phyloP scores from a whole-genome alignment of 2,888 invertebrate genomes.

The Pemphredon lugubris region DNA sequence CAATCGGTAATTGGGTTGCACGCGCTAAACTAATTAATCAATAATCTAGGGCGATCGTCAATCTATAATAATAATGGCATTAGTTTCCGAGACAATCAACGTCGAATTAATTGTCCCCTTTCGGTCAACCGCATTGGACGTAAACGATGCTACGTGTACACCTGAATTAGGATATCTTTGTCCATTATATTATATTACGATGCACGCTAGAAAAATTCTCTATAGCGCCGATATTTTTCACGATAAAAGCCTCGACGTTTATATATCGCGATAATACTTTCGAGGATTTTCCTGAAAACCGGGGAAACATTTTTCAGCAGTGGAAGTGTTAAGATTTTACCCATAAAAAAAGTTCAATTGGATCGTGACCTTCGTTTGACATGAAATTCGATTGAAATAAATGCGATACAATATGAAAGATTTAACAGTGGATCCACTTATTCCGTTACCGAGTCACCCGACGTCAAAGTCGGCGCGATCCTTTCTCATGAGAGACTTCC shows the following conservation, averaged over 20 bases:
- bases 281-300: too few relatives aligned
- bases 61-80: conserved; percentile 51
- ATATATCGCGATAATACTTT: too few relatives aligned
- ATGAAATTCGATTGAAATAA: conserved; percentile 13
- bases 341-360: neutral
- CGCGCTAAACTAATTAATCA: conserved; percentile 54
- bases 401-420: conserved; percentile 24
- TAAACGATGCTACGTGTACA: too few relatives aligned
- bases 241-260: too few relatives aligned
- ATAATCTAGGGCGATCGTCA: conserved; percentile 55
- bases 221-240: too few relatives aligned
- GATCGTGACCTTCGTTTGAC: neutral
- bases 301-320: too few relatives aligned
- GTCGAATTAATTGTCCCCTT: conserved; percentile 2
- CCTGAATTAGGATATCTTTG: too few relatives aligned
- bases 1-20: conserved; percentile 58
- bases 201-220: too few relatives aligned
- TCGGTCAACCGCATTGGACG: too few relatives aligned
- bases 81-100: conserved; percentile 20
- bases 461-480: conserved; percentile 26
- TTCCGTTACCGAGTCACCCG: conserved; percentile 1
- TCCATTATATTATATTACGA: too few relatives aligned
- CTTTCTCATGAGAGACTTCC: conserved; percentile 8
- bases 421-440: conserved; percentile 16
- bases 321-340: neutral